Conservation (phyloP, 2,113 vertebrate species). For the Nannospalax galili region DNA sequence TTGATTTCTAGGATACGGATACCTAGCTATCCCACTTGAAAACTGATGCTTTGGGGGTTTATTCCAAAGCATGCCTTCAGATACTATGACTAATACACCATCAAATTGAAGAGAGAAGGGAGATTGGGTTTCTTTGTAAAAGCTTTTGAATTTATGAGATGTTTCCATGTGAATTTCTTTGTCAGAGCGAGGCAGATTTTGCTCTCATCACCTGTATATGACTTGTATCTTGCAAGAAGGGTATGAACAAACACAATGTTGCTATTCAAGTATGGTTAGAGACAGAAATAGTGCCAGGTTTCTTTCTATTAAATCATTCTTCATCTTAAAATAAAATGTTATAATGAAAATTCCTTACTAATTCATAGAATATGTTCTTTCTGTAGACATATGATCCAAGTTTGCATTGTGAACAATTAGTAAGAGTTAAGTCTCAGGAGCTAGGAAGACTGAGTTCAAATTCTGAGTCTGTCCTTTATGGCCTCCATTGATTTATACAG, state of each 20-base stretch:
- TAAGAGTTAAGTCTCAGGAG: background rate
- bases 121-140: background rate
- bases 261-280: background rate
- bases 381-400: background rate
- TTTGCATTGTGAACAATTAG: background rate
- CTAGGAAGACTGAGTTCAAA: background rate
- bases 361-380: background rate
- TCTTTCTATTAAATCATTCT: conserved; percentile 5
- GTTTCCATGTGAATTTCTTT: conserved; percentile 8
- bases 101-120: background rate
- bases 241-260: background rate
- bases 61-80: background rate
- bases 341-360: background rate
- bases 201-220: background rate
- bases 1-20: background rate
- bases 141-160: background rate
- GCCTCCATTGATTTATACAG: background rate
- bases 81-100: background rate
- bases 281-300: background rate
- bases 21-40: background rate
- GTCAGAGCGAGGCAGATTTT: background rate
- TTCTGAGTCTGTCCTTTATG: background rate
- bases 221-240: background rate
- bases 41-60: conserved; percentile 11
- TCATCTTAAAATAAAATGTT: background rate